Conservation (phyloP, 1,140 invertebrate genomes). For the Lepidurus apus region DNA sequence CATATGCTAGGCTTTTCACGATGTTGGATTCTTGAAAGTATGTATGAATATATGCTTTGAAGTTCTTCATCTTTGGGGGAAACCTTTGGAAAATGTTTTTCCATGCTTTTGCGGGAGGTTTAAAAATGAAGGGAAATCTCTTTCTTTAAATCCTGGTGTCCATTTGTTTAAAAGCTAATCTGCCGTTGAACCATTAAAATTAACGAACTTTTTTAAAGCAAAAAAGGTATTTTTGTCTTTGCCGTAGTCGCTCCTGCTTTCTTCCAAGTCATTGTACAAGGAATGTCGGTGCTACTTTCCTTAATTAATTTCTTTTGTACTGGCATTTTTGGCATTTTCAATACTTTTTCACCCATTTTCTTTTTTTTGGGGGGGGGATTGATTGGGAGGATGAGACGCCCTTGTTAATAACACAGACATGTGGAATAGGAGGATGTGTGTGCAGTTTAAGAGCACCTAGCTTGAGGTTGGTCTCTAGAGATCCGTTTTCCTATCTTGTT, state of each 20-base stretch:
- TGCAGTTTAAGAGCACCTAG: neutral
- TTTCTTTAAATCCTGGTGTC: neutral
- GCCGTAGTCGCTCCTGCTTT: neutral
- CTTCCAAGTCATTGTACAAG: neutral
- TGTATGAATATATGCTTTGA: neutral
- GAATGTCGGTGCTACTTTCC: neutral
- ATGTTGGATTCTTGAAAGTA: neutral
- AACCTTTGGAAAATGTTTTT: neutral
- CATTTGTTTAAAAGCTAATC: slow-evolving; percentile 20
- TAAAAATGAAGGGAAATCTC: neutral
- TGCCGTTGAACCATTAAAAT: slow-evolving; percentile 14
- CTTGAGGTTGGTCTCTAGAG: neutral
- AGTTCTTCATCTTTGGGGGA: neutral
- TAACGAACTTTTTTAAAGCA: neutral
- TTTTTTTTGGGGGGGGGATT: neutral
- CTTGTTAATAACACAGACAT: slow-evolving; percentile 1
- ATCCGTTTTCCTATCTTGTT: neutral
- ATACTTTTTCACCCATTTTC: neutral
- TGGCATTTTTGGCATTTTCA: neutral
- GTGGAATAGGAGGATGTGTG: neutral
- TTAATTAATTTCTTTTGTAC: neutral
- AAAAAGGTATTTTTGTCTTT: neutral
- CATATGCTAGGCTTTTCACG: neutral
- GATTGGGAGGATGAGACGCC: neutral
- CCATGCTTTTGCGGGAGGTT: neutral